Conservation (phyloP, 2,113 vertebrate genomes). For the Ceyx margarethae region DNA sequence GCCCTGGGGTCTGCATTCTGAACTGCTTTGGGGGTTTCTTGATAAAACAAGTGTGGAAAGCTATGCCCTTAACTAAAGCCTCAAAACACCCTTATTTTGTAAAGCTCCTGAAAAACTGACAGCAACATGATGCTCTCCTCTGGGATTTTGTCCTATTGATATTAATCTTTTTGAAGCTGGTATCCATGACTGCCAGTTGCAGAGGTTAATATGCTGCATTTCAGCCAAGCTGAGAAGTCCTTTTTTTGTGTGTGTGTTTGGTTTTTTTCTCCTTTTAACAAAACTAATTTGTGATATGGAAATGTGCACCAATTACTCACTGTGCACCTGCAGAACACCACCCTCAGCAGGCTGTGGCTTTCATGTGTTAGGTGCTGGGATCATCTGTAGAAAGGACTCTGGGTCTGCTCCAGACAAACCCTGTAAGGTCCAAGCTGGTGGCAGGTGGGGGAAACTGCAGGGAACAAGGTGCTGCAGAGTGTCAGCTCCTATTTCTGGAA, state of each 20-base stretch:
- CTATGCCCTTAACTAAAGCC: not conserved
- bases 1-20: not conserved
- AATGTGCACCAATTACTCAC: conserved; percentile 20
- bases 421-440: not conserved
- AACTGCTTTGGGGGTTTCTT: not conserved
- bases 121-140: not conserved
- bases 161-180: conserved; percentile 41
- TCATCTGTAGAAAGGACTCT: not conserved
- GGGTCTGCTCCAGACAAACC: not conserved
- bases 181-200: conserved; percentile 37
- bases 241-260: not conserved
- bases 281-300: not conserved
- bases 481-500: not conserved
- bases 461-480: not conserved
- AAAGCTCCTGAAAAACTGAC: not conserved
- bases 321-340: conserved; percentile 16
- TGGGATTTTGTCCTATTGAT: conserved; percentile 29
- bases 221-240: not conserved
- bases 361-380: not conserved
- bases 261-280: not conserved
- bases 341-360: not conserved
- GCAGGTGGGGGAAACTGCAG: not conserved
- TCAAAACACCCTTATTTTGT: not conserved
- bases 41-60: not conserved
- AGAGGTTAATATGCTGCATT: conserved; percentile 23